phyloP scores from a whole-genome alignment of 2,113 vertebrate genomes.

The Gobius niger region DNA sequence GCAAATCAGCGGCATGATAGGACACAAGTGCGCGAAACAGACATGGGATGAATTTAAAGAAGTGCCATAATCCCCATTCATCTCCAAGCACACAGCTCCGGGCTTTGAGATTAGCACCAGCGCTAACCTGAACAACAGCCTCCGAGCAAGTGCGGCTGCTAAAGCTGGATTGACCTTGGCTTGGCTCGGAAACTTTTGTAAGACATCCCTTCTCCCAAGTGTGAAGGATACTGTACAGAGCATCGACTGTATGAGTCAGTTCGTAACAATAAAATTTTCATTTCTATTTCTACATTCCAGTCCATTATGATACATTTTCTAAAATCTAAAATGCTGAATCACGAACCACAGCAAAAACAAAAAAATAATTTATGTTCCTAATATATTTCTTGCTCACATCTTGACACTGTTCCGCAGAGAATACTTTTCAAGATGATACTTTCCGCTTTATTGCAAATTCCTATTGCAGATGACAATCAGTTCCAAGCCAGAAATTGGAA shows the following conservation, averaged over 20 bases:
- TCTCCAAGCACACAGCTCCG: slow-evolving; percentile 40
- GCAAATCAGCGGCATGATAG: slow-evolving; percentile 53
- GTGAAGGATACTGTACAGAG: not conserved
- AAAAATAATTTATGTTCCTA: too few species aligned
- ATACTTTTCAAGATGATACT: too few species aligned
- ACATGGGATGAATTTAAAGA: slow-evolving; percentile 51
- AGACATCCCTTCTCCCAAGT: not conserved
- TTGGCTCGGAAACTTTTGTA: slow-evolving; percentile 21
- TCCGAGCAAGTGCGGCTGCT: slow-evolving; percentile 20
- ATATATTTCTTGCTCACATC: too few species aligned
- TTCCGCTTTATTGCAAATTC: too few species aligned
- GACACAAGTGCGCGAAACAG: slow-evolving; percentile 30
- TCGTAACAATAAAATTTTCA: not conserved
- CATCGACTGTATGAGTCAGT: not conserved
- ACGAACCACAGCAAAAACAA: too few species aligned
- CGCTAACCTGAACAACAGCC: slow-evolving; percentile 16
- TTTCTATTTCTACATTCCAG: not conserved
- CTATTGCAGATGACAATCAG: too few species aligned
- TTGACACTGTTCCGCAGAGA: too few species aligned
- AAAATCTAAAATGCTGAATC: too few species aligned
- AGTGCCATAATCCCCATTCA: slow-evolving; percentile 54
- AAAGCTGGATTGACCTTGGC: slow-evolving; percentile 48
- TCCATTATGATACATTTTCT: too few species aligned
- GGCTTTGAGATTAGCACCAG: slow-evolving; percentile 26
- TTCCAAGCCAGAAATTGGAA: too few species aligned